A percentile compares a stretch with the other conserved stretches of the same genome.
Evolutionary conservation across 2,113 vertebrate genomes (phyloP).

Genomic region (rat (Rattus norvegicus)): DNA sequence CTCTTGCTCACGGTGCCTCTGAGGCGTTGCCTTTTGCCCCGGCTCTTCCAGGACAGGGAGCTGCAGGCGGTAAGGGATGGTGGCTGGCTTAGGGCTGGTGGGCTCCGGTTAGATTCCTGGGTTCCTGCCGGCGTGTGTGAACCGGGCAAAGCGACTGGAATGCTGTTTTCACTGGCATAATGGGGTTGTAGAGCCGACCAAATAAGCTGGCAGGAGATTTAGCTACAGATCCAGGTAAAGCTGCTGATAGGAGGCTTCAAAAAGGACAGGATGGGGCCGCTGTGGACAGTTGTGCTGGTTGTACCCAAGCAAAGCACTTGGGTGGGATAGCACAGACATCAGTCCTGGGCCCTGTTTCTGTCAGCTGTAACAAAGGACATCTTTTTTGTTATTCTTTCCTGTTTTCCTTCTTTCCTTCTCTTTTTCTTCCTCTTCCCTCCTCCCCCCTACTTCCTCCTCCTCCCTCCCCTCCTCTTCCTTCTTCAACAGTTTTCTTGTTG

Average conservation of each 20-base stretch:
- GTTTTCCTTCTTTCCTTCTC: too few relatives aligned
- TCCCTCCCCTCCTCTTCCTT: too few relatives aligned
- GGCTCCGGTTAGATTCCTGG: not conserved
- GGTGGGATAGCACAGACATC: not conserved
- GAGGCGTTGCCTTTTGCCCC: constrained; percentile 93
- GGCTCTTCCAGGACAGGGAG: constrained; percentile 96
- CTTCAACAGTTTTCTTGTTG: too few relatives aligned
- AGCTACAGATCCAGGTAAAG: not conserved
- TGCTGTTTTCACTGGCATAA: not conserved
- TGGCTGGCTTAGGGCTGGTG: not conserved
- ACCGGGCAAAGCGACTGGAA: not conserved
- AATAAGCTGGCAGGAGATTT: not conserved
- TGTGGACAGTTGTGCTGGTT: not conserved
- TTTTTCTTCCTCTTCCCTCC: too few relatives aligned
- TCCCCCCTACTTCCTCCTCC: too few relatives aligned
- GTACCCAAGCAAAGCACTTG: not conserved
- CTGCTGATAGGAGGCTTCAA: not conserved
- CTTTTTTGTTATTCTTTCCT: not conserved
- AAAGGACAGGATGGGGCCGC: not conserved
- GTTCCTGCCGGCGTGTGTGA: not conserved
- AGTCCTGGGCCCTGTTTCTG: not conserved
- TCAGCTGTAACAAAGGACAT: not conserved
- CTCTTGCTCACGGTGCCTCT: constrained; percentile 98
- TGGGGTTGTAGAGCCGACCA: not conserved
- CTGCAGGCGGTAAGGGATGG: constrained; percentile 93